Conservation (phyloP, 2,797 vertebrate species). For the Labeo calbasu region DNA sequence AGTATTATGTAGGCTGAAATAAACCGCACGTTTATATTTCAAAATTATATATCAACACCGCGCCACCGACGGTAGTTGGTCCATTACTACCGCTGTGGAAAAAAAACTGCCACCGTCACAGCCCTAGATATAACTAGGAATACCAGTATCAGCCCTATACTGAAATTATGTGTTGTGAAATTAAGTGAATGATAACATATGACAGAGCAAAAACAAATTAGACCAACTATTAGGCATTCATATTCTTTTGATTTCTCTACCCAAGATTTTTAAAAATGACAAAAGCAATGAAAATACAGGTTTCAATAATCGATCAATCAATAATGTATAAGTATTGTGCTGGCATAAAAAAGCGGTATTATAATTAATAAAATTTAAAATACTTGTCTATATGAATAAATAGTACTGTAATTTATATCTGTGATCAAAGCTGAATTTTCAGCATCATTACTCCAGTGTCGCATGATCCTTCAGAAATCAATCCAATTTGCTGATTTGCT, state of each 20-base stretch:
- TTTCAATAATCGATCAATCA: neutral
- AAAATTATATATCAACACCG: no score
- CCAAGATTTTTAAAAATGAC: neutral
- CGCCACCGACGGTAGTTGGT: no score
- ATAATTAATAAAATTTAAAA: no score
- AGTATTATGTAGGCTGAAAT: no score
- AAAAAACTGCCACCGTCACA: no score
- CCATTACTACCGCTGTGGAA: no score
- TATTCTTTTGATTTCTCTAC: neutral
- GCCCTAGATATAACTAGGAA: neutral
- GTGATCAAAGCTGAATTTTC: no score
- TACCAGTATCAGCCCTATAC: neutral
- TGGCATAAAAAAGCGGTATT: no score
- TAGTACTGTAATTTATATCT: no score
- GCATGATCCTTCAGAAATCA: neutral
- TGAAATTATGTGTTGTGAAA: neutral
- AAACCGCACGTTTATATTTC: no score
- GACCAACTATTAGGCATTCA: neutral
- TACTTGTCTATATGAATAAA: no score
- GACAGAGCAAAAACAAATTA: neutral
- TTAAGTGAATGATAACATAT: neutral
- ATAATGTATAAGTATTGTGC: neutral
- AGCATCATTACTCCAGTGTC: neutral
- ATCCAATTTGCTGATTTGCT: neutral
- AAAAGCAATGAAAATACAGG: neutral